Percentiles rank a stretch among this genome's conserved stretches.
Evolutionary conservation across 2,113 vertebrate species (phyloP).

Genomic region (Antechinus flavipes): DNA sequence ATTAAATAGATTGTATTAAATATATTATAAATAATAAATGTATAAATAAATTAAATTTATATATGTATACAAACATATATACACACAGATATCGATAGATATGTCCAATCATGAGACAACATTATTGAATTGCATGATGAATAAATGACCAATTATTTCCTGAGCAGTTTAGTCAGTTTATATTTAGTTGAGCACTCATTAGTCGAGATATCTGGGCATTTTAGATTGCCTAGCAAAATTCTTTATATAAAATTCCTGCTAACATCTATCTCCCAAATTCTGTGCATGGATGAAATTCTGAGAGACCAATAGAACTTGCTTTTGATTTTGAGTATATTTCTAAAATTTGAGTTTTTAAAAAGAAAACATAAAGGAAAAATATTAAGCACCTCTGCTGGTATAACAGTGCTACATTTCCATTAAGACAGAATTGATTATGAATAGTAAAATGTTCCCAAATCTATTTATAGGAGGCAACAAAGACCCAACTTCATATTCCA

Average conservation of each 20-base stretch:
- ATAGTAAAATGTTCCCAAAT: constrained; percentile 22
- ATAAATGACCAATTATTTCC: not conserved
- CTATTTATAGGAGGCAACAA: not conserved
- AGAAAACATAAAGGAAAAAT: constrained; percentile 22
- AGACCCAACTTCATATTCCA: not conserved
- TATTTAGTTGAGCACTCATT: constrained; percentile 20
- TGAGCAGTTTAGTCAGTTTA: not conserved
- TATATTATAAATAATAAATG: too few relatives aligned
- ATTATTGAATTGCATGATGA: not conserved
- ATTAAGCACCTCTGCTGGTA: not conserved
- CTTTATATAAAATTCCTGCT: constrained; percentile 6
- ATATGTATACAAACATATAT: not conserved
- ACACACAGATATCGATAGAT: not conserved
- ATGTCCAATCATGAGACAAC: constrained; percentile 2
- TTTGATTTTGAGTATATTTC: not conserved
- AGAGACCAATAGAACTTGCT: not conserved
- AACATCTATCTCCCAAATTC: constrained; percentile 18
- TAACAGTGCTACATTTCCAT: not conserved
- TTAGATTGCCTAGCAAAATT: constrained; percentile 42
- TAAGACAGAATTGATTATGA: constrained; percentile 39
- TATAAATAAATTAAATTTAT: too few relatives aligned
- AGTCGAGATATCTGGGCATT: constrained; percentile 10
- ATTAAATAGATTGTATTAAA: too few relatives aligned
- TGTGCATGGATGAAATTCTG: constrained; percentile 27
- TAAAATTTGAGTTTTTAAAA: not conserved